Evolutionary conservation across 2,888 invertebrate genomes (phyloP), one percentile per base, ranked within the genome.

Genomic region (Cryptops parisi): DNA sequence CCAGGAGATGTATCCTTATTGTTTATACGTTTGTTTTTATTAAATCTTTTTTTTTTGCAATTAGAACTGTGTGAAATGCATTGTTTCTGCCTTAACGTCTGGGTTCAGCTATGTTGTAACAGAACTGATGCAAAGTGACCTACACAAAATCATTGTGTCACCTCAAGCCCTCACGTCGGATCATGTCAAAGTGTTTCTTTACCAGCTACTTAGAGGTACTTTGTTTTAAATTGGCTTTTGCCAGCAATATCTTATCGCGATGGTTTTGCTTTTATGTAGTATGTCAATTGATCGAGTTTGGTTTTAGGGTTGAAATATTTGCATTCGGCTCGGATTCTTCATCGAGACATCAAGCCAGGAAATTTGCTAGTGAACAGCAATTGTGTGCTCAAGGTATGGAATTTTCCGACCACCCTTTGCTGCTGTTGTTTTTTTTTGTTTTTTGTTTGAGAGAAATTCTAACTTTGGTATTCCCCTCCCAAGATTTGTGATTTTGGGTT

Each of bases 101-200:
- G 43, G n/a, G 15, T 23, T 61, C 75, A 98, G 96, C 76, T 97
- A 98, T 78, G 96, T 98, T 70, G 90, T 98, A 74, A 98, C 97
- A 62, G 98, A 98, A 76, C 79, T 99, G 65, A 85, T 99, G 71
- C 97, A 98, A 76, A 96, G 93, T 72, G 98, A 98, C 79, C 80
- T 99, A 65, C 98, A 98, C 78, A 97, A 97, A 80, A 99, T 98
- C 72, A 98, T 99, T 74, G 97, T 98, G 65, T 97, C 97, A 64
- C 94, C 96, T 61, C 98, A 99, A 73, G 93, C 93, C 67, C 83
- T 98, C 63, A 93, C 96, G 65, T 82, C 94, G 62, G 98, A 98
- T 77, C 98, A 98, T 79, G 94, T 98, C 76, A 98, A 98, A 82
- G 96, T 98, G 75, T 98, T 98, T 81, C 86, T 98, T 66, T 98